Evolutionary conservation across 2,113 vertebrate species (phyloP).

Genomic region (Hippocampus guttulatus): DNA sequence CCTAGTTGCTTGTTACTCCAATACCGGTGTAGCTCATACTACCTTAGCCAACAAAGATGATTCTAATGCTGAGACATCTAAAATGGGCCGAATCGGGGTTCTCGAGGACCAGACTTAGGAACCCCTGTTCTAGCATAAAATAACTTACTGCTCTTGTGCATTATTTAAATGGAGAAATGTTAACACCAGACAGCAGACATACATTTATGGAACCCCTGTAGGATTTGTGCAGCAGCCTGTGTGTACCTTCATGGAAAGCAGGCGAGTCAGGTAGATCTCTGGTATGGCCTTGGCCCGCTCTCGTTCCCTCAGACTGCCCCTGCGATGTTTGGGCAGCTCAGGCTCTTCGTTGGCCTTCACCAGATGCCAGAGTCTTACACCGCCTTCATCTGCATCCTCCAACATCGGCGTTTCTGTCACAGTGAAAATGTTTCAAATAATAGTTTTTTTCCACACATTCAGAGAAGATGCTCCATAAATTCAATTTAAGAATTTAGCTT

Average conservation of each 20-base stretch:
- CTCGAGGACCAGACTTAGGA: too few species aligned
- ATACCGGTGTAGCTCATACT: too few species aligned
- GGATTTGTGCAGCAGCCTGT: not conserved
- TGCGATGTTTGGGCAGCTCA: slow-evolving; percentile 88
- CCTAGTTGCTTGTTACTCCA: too few species aligned
- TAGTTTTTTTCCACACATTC: not conserved
- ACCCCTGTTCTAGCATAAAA: too few species aligned
- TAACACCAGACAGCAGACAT: too few species aligned
- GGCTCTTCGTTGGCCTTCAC: slow-evolving; percentile 96
- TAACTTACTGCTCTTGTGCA: too few species aligned
- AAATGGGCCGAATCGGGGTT: too few species aligned
- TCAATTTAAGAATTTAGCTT: too few species aligned
- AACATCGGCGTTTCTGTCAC: slow-evolving; percentile 92
- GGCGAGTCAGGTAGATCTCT: slow-evolving; percentile 96
- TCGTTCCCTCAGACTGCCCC: slow-evolving; percentile 88
- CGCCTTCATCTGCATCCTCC: slow-evolving; percentile 95
- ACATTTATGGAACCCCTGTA: not conserved
- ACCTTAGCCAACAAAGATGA: too few species aligned
- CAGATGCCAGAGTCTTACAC: slow-evolving; percentile 92
- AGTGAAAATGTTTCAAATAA: not conserved
- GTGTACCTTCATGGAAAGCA: slow-evolving; percentile 96
- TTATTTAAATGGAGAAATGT: too few species aligned
- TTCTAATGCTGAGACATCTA: too few species aligned
- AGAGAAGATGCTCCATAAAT: too few species aligned
- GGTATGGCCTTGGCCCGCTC: slow-evolving; percentile 95